Base-by-base conservation (phyloP, 2,797 vertebrate genomes). In the Paedocypris micromegethes region DNA sequence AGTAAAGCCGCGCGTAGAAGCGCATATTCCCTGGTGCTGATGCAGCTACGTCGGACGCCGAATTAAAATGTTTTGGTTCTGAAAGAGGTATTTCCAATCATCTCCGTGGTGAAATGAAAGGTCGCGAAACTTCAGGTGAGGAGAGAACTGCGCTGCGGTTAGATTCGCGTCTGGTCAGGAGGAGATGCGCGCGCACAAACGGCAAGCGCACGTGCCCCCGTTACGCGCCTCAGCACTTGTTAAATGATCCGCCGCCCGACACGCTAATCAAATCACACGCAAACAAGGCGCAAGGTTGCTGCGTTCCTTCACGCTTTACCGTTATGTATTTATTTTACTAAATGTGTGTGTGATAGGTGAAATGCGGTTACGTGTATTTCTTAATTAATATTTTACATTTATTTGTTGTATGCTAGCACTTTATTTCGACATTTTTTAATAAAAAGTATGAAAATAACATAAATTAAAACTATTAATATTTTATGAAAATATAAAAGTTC, bases 1-100 rank as follows among this genome's bases (percentile, higher is more conserved):
- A 40, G 52, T 48, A 39, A 53, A 56, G 66, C 54, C 52, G 54
- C 42, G 23, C 46, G 56, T 45, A 43, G 66, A 72, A 41, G 9
- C 23, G 51, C 72, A 77, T 75, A 68, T 72, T 66, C 74, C 76
- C 73, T 58, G 68, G 58, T 6, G 62, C 45, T 66, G 70, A 60
- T 70, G 71, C 40, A 41, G 2, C 51, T 7, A 23, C 48, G 68
- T 56, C 65, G 48, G 49, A 72, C 58, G 58, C 58, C 38, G 23
- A 39, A 59, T 51, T 57, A 46, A 69, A 59, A 61, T 56, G 54
- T 40, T 7, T 41, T 23, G 60, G n/a, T 73, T n/a, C 23, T 38
- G 64, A 55, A 54, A 64, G n/a, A 9, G 40, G 41, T 50, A 66
- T 49, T 46, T 37, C 70, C 5, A 6, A 48, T 66, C 47, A 54